A percentile compares a stretch with the other conserved stretches of the same genome.
Evolutionary conservation across 2,888 invertebrate genomes (phyloP).

Genomic region (Cinara cedri): DNA sequence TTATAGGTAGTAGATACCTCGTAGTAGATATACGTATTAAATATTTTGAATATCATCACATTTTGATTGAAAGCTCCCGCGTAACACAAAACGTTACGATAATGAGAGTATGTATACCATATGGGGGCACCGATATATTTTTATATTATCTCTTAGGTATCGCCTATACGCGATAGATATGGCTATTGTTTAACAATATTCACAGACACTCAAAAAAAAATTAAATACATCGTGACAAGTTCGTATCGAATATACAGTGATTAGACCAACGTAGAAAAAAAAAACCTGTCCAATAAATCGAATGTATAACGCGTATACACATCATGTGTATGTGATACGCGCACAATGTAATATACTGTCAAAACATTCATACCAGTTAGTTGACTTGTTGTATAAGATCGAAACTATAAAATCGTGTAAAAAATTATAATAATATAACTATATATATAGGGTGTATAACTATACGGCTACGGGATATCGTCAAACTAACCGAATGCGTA

Average conservation of each 20-base stretch:
- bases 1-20: neutral
- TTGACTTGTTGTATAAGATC: neutral
- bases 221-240: constrained; percentile 31
- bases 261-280: neutral
- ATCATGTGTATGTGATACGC: neutral
- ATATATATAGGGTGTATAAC: no score
- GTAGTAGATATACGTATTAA: no score
- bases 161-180: neutral
- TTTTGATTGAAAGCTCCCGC: constrained; percentile 26
- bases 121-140: neutral
- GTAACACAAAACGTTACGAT: neutral
- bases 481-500: neutral
- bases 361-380: constrained; percentile 34
- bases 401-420: constrained; percentile 25
- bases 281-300: constrained; percentile 45
- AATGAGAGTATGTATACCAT: neutral
- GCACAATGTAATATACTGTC: constrained; percentile 20
- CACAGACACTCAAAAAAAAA: constrained; percentile 3
- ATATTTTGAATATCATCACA: neutral
- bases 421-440: neutral
- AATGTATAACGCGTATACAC: neutral
- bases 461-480: neutral
- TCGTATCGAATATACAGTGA: constrained; percentile 17
- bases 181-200: constrained; percentile 30
- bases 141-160: neutral